Evolutionary conservation across 2,888 invertebrate species (phyloP).

Genomic region (Branchipolynoe longqiensis): DNA sequence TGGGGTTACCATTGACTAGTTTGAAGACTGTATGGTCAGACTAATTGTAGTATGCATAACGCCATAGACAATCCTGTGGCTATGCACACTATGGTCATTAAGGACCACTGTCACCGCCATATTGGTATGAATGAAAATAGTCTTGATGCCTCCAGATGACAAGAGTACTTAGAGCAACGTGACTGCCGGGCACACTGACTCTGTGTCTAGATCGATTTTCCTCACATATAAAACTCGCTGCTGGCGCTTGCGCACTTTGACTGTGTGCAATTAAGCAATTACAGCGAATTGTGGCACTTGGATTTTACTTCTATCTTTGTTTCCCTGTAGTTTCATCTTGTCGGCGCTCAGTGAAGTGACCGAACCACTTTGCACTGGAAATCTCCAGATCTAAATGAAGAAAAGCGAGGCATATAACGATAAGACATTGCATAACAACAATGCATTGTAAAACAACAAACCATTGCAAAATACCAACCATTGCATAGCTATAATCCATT

Average conservation of each 20-base stretch:
- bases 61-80: background rate
- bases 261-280: slow-evolving; percentile 3
- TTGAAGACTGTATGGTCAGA: background rate
- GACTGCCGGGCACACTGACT: background rate
- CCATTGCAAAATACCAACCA: too few species aligned
- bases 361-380: too few species aligned
- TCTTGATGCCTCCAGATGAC: slow-evolving; percentile 12
- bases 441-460: too few species aligned
- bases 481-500: too few species aligned
- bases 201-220: background rate
- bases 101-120: slow-evolving; percentile 11
- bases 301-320: background rate
- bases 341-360: too few species aligned
- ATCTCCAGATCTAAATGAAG: too few species aligned
- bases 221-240: background rate
- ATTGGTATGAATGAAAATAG: slow-evolving; percentile 17
- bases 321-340: background rate
- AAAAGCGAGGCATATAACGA: too few species aligned
- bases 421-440: too few species aligned
- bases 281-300: background rate
- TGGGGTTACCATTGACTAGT: background rate
- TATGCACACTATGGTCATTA: background rate
- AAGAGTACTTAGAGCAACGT: background rate
- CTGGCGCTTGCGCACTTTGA: background rate
- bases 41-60: background rate